Conservation (phyloP, 2,113 vertebrate species). For the Ptilorrhoa leucosticta region DNA sequence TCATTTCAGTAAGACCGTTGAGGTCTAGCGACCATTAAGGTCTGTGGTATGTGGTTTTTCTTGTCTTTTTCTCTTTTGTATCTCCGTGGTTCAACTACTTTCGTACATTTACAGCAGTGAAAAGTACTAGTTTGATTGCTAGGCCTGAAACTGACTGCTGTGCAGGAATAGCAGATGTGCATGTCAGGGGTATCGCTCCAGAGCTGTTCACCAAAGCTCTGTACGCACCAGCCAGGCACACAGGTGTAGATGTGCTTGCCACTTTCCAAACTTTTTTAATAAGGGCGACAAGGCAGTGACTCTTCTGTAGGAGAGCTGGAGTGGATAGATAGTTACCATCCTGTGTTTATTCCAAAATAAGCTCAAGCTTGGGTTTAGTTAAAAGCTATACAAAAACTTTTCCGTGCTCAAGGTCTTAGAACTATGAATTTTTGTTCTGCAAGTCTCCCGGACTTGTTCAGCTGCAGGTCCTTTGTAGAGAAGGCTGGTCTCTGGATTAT, state of each 20-base stretch:
- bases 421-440: neutral
- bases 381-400: neutral
- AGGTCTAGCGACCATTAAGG: neutral
- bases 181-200: fast-evolving
- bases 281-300: neutral
- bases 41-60: neutral
- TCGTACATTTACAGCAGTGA: neutral
- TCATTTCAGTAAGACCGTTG: neutral
- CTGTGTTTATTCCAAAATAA: neutral
- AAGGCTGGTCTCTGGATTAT: neutral
- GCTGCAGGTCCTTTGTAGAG: neutral
- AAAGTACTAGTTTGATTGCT: neutral
- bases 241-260: neutral
- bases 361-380: neutral
- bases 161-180: neutral
- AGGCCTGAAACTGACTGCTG: neutral
- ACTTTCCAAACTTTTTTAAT: neutral
- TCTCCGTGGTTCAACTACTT: neutral
- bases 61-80: fast-evolving
- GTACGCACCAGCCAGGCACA: fast-evolving
- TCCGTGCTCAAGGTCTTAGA: neutral
- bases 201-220: neutral
- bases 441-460: neutral
- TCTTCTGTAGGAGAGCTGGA: neutral
- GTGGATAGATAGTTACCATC: neutral